Conservation (phyloP, 1,140 invertebrate genomes). For the Goniozus legneri region DNA sequence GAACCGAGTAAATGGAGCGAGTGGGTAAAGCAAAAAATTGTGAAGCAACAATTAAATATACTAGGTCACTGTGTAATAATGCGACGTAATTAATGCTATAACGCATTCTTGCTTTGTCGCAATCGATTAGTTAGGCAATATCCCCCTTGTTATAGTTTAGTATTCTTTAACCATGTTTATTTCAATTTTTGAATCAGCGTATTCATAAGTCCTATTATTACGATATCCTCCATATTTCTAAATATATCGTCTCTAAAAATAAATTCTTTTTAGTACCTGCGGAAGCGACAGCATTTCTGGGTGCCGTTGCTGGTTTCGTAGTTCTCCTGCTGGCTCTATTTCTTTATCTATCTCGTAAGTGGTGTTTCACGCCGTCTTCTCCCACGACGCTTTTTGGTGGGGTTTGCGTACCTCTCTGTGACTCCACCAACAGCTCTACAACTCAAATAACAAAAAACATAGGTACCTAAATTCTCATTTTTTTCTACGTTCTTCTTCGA, state of each 20-base stretch:
- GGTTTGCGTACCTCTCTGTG: slow-evolving; percentile 51
- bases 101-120: too few relatives aligned
- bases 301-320: slow-evolving; percentile 71
- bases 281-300: slow-evolving; percentile 74
- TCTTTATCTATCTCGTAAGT: slow-evolving; percentile 75
- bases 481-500: background rate
- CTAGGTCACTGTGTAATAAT: slow-evolving; percentile 28
- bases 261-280: slow-evolving; percentile 63
- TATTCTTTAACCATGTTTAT: too few relatives aligned
- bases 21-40: too few relatives aligned
- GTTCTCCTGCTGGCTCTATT: slow-evolving; percentile 74
- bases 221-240: too few relatives aligned
- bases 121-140: too few relatives aligned
- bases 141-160: too few relatives aligned
- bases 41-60: slow-evolving; percentile 27
- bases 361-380: slow-evolving; percentile 61
- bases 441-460: slow-evolving; percentile 44
- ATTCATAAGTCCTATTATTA: too few relatives aligned
- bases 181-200: too few relatives aligned
- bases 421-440: slow-evolving; percentile 43
- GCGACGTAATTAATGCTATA: too few relatives aligned
- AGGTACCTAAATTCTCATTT: slow-evolving; percentile 25
- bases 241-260: too few relatives aligned
- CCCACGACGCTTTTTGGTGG: slow-evolving; percentile 46
- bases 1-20: too few relatives aligned